These are phyloP conservation scores for Eupithecia vulgata DNA, from an alignment of 2,888 invertebrate species.

Conservation along the genomic window DNA sequence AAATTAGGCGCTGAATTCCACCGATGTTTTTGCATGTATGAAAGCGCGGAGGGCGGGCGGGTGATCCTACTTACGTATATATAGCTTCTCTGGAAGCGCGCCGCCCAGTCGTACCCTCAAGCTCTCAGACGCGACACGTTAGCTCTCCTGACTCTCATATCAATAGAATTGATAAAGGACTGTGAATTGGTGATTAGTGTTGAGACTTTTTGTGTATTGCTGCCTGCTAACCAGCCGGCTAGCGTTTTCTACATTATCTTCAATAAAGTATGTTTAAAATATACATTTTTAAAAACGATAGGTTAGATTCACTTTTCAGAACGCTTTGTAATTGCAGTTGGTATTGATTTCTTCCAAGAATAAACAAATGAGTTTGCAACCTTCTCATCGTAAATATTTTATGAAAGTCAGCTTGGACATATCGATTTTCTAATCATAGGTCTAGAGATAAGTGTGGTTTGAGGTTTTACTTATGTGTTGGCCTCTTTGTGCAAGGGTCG, in stretches of 20 bases:
- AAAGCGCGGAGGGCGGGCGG: slow-evolving; percentile 74
- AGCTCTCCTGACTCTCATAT: slow-evolving; percentile 41
- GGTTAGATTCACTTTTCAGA: slow-evolving; percentile 14
- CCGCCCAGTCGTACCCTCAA: slow-evolving; percentile 73
- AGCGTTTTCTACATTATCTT: slow-evolving; percentile 31
- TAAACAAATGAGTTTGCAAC: slow-evolving; percentile 1
- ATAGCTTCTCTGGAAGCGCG: slow-evolving; percentile 68
- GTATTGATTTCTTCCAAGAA: slow-evolving; percentile 29
- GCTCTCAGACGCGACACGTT: slow-evolving; percentile 57
- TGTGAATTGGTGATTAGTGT: slow-evolving; percentile 64
- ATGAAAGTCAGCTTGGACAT: neutral
- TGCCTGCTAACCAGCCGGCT: slow-evolving; percentile 38
- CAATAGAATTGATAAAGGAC: slow-evolving; percentile 49
- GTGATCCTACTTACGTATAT: slow-evolving; percentile 71
- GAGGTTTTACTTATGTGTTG: neutral
- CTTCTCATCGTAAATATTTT: slow-evolving; percentile 15
- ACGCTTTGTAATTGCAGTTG: slow-evolving; percentile 19
- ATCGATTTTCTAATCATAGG: neutral
- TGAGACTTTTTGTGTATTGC: slow-evolving; percentile 51
- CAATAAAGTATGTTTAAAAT: slow-evolving; percentile 48
- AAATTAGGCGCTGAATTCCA: slow-evolving; percentile 80
- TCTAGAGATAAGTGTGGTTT: neutral
- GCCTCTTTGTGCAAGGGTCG: neutral
- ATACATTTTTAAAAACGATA: slow-evolving; percentile 8
- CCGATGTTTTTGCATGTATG: slow-evolving; percentile 78